Conservation (phyloP, 2,888 invertebrate species). For the Cecidostiba fungosa region DNA sequence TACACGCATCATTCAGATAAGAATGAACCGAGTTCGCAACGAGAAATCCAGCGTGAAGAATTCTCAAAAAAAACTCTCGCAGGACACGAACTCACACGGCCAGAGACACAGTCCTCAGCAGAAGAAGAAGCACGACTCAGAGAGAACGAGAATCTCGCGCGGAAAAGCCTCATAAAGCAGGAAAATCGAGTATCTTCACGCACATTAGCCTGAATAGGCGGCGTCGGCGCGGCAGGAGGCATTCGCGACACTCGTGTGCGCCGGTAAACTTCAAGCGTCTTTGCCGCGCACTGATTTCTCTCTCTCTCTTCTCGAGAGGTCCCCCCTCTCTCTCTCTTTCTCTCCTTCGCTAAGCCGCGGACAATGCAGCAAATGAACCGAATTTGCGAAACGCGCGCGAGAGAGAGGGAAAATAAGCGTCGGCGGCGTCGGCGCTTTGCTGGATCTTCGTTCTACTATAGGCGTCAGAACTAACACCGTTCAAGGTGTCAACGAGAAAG, state of each 20-base stretch:
- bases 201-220: slow-evolving; percentile 51
- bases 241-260: slow-evolving; percentile 50
- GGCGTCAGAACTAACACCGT: slow-evolving; percentile 80
- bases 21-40: too few species aligned
- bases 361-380: slow-evolving; percentile 80
- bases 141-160: neutral
- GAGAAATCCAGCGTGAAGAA: too few species aligned
- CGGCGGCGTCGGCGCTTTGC: slow-evolving; percentile 66
- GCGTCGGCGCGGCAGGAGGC: slow-evolving; percentile 29
- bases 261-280: slow-evolving; percentile 80
- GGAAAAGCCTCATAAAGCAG: slow-evolving; percentile 46
- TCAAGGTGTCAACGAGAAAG: slow-evolving; percentile 77
- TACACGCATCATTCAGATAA: too few species aligned
- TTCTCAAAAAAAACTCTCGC: neutral
- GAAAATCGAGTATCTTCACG: slow-evolving; percentile 55
- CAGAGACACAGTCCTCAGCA: neutral
- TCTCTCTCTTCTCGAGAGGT: slow-evolving; percentile 69
- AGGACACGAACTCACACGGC: neutral
- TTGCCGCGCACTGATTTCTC: slow-evolving; percentile 71
- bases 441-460: slow-evolving; percentile 66
- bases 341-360: slow-evolving; percentile 74
- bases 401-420: slow-evolving; percentile 42
- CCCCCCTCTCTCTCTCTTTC: slow-evolving; percentile 69
- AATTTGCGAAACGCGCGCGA: slow-evolving; percentile 77
- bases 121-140: neutral